phyloP scores from a whole-genome alignment of 1,140 invertebrate genomes.

The Ectropis grisescens region DNA sequence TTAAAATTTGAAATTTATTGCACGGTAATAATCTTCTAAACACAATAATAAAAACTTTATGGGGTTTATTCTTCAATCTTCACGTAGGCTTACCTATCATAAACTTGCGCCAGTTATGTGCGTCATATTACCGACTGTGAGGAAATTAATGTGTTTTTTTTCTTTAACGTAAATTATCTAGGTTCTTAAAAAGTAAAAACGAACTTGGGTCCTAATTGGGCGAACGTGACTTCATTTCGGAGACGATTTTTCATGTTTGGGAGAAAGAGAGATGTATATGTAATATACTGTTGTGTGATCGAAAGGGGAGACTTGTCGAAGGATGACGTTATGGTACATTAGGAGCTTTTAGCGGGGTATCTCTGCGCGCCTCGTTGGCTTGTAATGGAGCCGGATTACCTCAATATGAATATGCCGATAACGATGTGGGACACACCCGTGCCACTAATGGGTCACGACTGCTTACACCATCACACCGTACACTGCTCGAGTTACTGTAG shows the following conservation, averaged over 20 bases:
- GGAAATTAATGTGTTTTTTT: no score
- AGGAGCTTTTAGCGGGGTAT: constrained; percentile 37
- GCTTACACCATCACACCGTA: no score
- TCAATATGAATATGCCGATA: constrained; percentile 30
- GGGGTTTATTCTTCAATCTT: neutral
- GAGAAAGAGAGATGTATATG: constrained; percentile 13
- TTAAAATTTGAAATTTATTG: constrained; percentile 35
- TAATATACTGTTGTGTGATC: constrained; percentile 2
- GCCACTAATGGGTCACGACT: no score
- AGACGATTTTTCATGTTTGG: constrained; percentile 17
- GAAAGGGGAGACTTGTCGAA: constrained; percentile 8
- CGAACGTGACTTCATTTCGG: constrained; percentile 29
- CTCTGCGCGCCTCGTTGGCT: constrained; percentile 34
- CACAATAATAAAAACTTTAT: constrained; percentile 6
- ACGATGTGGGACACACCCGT: no score
- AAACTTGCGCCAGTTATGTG: no score
- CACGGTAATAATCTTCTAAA: constrained; percentile 12
- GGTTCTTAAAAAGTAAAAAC: constrained; percentile 10
- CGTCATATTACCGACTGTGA: no score
- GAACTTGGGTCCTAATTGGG: constrained; percentile 22
- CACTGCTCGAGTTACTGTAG: no score
- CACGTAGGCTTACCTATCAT: no score
- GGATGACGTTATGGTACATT: constrained; percentile 26
- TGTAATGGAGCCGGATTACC: constrained; percentile 34
- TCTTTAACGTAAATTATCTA: no score